Evolutionary conservation across 2,797 vertebrate genomes (phyloP).

Genomic region (Bradypodion pumilum): DNA sequence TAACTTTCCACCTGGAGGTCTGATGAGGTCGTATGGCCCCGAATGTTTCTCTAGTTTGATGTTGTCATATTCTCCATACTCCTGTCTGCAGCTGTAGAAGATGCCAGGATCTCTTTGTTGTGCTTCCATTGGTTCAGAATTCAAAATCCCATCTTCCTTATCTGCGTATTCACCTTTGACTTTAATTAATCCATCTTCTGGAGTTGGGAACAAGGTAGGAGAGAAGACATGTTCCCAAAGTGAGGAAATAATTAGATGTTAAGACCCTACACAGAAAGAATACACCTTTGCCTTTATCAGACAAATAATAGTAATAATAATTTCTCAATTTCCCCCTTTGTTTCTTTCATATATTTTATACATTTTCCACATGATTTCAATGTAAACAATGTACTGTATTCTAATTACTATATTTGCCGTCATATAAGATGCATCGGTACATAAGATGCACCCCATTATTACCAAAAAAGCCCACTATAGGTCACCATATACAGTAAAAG

Average conservation of each 20-base stretch:
- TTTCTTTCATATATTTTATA: neutral
- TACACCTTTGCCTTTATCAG: too few species aligned
- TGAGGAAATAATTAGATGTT: slow-evolving; percentile 27
- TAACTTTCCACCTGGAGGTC: slow-evolving; percentile 82
- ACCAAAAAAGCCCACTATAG: too few species aligned
- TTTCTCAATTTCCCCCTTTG: neutral
- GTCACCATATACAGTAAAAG: too few species aligned
- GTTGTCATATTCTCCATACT: slow-evolving; percentile 81
- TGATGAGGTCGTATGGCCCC: slow-evolving; percentile 69
- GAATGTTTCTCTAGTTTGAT: slow-evolving; percentile 75
- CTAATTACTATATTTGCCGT: too few species aligned
- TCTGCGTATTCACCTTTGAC: slow-evolving; percentile 77
- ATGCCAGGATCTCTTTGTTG: slow-evolving; percentile 75
- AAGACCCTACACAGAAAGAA: slow-evolving; percentile 10
- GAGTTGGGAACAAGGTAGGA: slow-evolving; percentile 25
- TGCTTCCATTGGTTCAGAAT: slow-evolving; percentile 74
- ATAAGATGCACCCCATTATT: too few species aligned
- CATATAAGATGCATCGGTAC: too few species aligned
- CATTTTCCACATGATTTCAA: neutral
- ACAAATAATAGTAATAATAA: neutral
- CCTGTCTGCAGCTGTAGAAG: slow-evolving; percentile 81
- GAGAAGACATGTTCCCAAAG: slow-evolving; percentile 58
- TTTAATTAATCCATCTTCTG: slow-evolving; percentile 69
- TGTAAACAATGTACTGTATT: neutral
- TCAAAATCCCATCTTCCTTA: slow-evolving; percentile 73